Base-by-base conservation (phyloP, 2,797 vertebrate genomes). In the Columba guinea region DNA sequence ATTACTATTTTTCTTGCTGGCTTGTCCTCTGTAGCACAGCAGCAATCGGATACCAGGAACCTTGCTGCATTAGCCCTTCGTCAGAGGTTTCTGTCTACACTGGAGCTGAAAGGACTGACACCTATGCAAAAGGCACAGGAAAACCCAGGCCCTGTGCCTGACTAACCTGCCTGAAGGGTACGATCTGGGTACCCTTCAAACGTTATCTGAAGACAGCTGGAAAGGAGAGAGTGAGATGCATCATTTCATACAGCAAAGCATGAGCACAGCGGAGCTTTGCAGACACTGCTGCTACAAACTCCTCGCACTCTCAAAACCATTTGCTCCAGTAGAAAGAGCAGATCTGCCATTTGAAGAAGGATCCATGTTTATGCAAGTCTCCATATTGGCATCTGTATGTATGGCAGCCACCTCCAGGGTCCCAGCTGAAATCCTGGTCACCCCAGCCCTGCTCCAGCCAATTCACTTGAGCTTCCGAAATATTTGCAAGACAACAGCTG, bases 1-100 rank as follows among this genome's bases (percentile, higher is more conserved):
- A 41, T 59, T 89, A 82, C 75, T 75, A 37, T 68, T 88, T 90
- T 91, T 64, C 60, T 48, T 65, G 12, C 48, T 80, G 24, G 51
- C 6, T 87, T 60, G 5, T 69, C 78, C 46, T n/a, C 32, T 60
- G 49, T 67, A 27, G 32, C 60, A 69, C 39, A 82, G 64, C 48
- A 82, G 46, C 37, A 76, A 48, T 48, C 41, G 83, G 59, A 79
- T 48, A 70, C 35, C 9, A 15, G 34, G 11, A 90, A 24, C 16
- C 34, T 76, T 37, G 51, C 1, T 52, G 23, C 17, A 22, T 32
- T n/a, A 49, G 13, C 10, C 9, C 5, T 24, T 94, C 51, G 8
- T n/a, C 24, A 71, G 79, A 81, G 11, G 30, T 59, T 71, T 56
- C 34, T 68, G 35, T 18, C n/a, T 26, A 37, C 18, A 27, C 8